phyloP scores from a whole-genome alignment of 1,140 invertebrate genomes.

The Augochlora pura region DNA sequence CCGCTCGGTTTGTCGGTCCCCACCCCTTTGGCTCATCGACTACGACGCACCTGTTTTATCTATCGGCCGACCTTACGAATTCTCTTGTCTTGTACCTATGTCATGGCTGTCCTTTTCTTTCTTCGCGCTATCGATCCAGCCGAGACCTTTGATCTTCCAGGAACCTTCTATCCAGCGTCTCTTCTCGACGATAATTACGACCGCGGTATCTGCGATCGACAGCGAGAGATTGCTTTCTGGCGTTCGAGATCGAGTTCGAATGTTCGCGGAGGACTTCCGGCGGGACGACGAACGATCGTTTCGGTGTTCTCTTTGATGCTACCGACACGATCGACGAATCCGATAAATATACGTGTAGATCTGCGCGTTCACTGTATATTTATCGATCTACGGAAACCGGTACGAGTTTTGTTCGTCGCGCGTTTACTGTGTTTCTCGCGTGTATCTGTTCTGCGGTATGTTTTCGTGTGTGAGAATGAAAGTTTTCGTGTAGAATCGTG shows the following conservation, averaged over 20 bases:
- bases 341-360: constrained; percentile 14
- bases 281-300: not conserved
- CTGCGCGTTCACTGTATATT: not conserved
- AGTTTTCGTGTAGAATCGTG: constrained; percentile 24
- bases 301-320: no score
- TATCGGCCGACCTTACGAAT: not conserved
- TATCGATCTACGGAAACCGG: constrained; percentile 31
- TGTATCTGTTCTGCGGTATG: constrained; percentile 21
- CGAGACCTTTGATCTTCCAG: no score
- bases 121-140: not conserved
- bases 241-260: no score
- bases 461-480: constrained; percentile 22
- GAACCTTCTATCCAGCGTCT: no score
- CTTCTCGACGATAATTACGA: no score
- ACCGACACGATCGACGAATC: not conserved
- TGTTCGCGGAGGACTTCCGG: no score
- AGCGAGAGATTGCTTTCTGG: no score
- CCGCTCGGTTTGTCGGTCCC: not conserved
- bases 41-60: not conserved
- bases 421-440: not conserved
- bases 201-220: no score
- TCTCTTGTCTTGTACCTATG: not conserved
- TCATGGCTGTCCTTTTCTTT: not conserved
- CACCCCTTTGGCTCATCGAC: no score
- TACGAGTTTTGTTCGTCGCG: not conserved